Conservation (phyloP, 2,797 vertebrate species). For the Eulemur albifrons region DNA sequence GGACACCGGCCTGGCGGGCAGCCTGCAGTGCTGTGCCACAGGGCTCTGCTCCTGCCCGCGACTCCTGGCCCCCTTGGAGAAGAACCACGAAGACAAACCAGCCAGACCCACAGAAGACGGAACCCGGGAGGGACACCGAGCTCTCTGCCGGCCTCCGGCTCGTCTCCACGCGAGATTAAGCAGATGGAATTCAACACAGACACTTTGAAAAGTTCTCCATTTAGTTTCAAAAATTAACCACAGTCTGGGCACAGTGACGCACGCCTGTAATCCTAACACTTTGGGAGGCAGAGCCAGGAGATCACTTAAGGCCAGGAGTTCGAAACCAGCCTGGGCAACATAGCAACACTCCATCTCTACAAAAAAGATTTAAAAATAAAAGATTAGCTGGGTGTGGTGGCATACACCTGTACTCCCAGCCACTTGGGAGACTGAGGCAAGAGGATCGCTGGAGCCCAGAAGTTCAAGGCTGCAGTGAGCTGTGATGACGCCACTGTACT, state of each 20-base stretch:
- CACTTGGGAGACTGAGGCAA: too few relatives aligned
- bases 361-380: background rate
- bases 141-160: accelerated
- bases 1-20: background rate
- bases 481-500: too few relatives aligned
- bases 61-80: background rate
- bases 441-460: too few relatives aligned
- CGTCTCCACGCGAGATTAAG: background rate
- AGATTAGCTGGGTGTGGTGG: background rate
- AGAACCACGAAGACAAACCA: background rate
- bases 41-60: background rate
- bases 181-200: background rate
- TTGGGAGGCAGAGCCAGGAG: too few relatives aligned
- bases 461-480: too few relatives aligned
- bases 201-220: background rate
- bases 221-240: background rate
- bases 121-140: accelerated
- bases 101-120: background rate
- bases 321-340: background rate
- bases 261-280: too few relatives aligned
- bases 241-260: background rate
- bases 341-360: background rate
- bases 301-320: too few relatives aligned
- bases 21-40: accelerated
- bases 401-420: background rate